Evolutionary conservation across 2,888 invertebrate species (phyloP).

Genomic region (Eudemis profundana): DNA sequence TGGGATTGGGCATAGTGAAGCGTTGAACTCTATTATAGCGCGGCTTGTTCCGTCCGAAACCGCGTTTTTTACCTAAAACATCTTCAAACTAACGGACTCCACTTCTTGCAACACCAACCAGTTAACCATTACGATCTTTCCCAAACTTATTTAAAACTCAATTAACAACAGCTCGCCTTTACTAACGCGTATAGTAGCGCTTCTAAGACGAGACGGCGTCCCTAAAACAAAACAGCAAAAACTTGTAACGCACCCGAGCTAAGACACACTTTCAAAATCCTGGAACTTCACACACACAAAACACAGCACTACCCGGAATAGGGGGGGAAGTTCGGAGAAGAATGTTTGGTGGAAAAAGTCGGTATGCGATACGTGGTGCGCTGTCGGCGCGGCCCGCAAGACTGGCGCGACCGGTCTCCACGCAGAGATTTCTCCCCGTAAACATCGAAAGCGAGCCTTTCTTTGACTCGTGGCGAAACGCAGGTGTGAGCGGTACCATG

Average conservation of each 20-base stretch:
- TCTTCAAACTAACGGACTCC: conserved; percentile 26
- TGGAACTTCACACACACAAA: conserved; percentile 29
- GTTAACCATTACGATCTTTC: background rate
- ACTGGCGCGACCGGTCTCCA: conserved; percentile 68
- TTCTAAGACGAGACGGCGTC: background rate
- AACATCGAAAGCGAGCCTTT: conserved; percentile 84
- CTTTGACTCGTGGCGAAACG: conserved; percentile 75
- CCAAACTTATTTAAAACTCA: conserved; percentile 15
- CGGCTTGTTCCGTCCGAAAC: background rate
- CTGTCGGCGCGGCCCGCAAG: conserved; percentile 63
- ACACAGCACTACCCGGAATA: conserved; percentile 32
- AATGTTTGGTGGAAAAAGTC: conserved; percentile 22
- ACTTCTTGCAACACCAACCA: conserved; percentile 13
- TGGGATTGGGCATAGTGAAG: conserved; percentile 20
- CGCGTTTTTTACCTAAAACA: conserved; percentile 25
- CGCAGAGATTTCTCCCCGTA: conserved; percentile 81
- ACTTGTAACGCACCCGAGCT: conserved; percentile 21
- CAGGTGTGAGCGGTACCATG: conserved; percentile 62
- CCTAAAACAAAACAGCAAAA: conserved; percentile 20
- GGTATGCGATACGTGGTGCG: conserved; percentile 52
- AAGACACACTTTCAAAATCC: conserved; percentile 34
- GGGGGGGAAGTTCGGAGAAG: conserved; percentile 12
- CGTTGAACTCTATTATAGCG: conserved; percentile 34
- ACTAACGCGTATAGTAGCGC: conserved; percentile 3
- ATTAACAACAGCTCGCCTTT: conserved; percentile 2